Conservation (phyloP, 1,140 invertebrate genomes). For the Diuraphis noxia region DNA sequence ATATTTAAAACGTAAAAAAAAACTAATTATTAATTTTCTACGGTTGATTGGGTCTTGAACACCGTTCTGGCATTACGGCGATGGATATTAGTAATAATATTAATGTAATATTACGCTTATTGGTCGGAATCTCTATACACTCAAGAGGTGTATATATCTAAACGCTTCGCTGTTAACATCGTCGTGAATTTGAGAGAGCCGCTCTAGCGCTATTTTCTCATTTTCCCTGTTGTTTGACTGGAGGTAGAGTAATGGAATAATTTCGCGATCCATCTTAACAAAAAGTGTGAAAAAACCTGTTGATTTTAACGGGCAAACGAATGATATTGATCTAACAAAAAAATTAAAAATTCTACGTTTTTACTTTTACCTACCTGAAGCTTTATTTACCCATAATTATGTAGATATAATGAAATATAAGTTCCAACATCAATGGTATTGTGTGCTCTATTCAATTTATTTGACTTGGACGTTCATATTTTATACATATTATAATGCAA, state of each 20-base stretch:
- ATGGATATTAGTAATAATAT: neutral
- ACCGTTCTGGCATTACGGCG: neutral
- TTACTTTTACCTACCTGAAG: neutral
- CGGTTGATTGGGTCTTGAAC: neutral
- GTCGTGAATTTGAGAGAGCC: neutral
- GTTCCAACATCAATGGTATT: neutral
- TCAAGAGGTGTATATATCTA: neutral
- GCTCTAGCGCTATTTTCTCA: neutral
- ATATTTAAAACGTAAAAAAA: neutral
- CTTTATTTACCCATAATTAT: neutral
- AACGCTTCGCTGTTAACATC: neutral
- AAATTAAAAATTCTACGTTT: neutral
- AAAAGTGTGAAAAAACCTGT: neutral
- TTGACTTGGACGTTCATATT: neutral
- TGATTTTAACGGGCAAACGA: neutral
- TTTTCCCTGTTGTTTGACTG: neutral
- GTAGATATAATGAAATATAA: neutral
- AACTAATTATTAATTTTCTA: neutral
- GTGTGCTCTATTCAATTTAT: neutral
- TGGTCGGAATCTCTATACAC: neutral
- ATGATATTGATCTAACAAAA: neutral
- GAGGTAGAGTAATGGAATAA: neutral
- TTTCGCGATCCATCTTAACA: neutral
- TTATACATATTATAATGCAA: conserved; percentile 1
- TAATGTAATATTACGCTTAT: neutral